Percentiles rank a stretch among this genome's conserved stretches.
These are phyloP conservation scores for Chelonia mydas DNA, from an alignment of 2,797 vertebrate genomes.

Conservation along the genomic window DNA sequence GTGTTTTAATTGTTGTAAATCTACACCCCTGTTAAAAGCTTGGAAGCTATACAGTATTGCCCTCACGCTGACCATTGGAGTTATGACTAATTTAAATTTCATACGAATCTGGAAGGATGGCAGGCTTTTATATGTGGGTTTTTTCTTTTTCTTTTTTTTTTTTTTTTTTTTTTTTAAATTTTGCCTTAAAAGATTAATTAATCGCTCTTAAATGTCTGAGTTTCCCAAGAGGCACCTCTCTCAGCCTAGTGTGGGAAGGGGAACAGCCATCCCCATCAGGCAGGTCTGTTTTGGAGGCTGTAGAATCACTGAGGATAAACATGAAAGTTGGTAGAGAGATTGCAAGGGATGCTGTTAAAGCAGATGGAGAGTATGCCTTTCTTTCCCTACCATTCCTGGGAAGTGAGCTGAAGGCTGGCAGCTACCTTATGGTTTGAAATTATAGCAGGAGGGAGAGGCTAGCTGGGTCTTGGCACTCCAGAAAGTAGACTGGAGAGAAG, in stretches of 20 bases:
- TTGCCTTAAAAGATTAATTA: background rate
- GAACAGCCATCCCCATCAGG: background rate
- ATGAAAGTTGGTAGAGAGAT: background rate
- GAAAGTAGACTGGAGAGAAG: background rate
- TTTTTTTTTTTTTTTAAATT: background rate
- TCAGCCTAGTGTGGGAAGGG: background rate
- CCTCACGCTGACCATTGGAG: background rate
- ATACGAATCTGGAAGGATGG: background rate
- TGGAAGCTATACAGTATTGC: background rate
- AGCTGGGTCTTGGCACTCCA: background rate
- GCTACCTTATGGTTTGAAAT: background rate
- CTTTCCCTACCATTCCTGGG: background rate
- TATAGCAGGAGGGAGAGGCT: background rate
- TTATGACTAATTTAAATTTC: background rate
- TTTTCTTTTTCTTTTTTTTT: too few species aligned
- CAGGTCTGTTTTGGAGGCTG: background rate
- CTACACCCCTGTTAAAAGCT: conserved; percentile 19
- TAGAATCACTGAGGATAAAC: background rate
- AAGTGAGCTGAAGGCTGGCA: background rate
- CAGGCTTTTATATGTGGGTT: background rate
- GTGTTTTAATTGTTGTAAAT: conserved; percentile 25
- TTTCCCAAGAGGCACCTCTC: background rate
- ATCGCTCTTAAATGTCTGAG: background rate
- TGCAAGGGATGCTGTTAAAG: background rate
- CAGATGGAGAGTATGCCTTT: background rate